Evolutionary conservation across 1,140 invertebrate genomes (phyloP), one percentile per base, ranked within the genome.

Genomic region (Papilio machaon): DNA sequence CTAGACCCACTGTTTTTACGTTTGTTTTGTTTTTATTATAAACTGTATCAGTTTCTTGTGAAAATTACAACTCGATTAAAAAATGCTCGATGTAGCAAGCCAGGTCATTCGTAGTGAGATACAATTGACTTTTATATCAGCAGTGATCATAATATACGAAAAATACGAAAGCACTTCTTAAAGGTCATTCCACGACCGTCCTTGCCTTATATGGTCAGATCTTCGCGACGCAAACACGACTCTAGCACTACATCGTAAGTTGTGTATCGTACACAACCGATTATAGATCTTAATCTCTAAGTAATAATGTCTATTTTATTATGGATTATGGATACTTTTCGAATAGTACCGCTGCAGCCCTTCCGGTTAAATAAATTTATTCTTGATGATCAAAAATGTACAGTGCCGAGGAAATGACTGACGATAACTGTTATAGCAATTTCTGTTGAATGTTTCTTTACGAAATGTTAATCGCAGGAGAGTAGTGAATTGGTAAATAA

Each of bases 201-300:
- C 88, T 85, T 87, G 87, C 91, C 89, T 77, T 90, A 92, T 90
- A 89, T 89, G 91, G 92, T 74, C 77, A 82, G 75, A 76, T 89
- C 88, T 87, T 87, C 85, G 85, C 85, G 80, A 82, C 84, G 82
- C 83, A 85, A 86, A 85, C 80, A 67, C 80, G 73, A 79, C 82
- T 82, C 73, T 86, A 82, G 73, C 74, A 84, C 81, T 15, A 35
- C 15, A 23, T 79, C 23, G 23, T 30, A 30, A 30, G 23, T 30
- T 30, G 23, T 73, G 17, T 46, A 79, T 35, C 17, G 10, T 15
- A 23, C 10, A 30, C 77, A 49, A 80, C 23, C 54, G 10, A 75
- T 17, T 73, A 82, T 82, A 79, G n/a, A 43, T 35, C 43, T 64
- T 79, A 79, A 38, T 9, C 1, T 3, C 10, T 52, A 15, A 13